Base-by-base conservation (phyloP, 1,140 invertebrate species). In the Microplitis mediator region DNA sequence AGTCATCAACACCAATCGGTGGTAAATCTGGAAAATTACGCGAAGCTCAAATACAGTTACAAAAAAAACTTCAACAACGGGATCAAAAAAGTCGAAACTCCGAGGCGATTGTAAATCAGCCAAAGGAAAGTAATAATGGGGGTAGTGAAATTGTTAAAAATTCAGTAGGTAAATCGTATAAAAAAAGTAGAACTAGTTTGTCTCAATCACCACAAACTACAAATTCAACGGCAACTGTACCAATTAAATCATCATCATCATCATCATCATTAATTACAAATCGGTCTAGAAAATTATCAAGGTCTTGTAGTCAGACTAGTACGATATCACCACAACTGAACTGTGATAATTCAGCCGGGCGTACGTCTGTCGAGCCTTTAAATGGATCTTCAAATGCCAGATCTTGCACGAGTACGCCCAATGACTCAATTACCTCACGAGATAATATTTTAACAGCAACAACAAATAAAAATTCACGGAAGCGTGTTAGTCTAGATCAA, bases 31-130 rank as follows among this genome's bases (percentile, higher is more conserved):
- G 83, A 69, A 89, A 90, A 79, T 88, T 91, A 67, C 85, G 89
- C 72, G 91, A 92, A 80, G 89, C 90, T 45, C 90, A 91, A 74
- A 76, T 92, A 62, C 91, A 92, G 73, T 85, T 92, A 54, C 91
- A 91, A 78, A 86, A 89, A 56, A 93, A 92, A 82, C 84, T 93
- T 52, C 89, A 93, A 65, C 91, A 93, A 82, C 89, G 91, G 67
- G 92, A 94, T 45, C 39, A 45, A 80, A 84, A 91, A 14, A 90
- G 91, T 56, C 91, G 91, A 73, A 91, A 94, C 79, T 45, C 39
- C 89, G 93, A 77, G 94, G 94, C 80, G 88, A 81, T 76, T 78
- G 80, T 71, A 73, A 81, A 69, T 56, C 77, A 39, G 80, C 83
- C 62, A 67, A 32, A 13, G 1, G 32, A 85, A 77, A 79, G 79